Conservation (phyloP, 2,113 vertebrate species). For the Sorex araneus region DNA sequence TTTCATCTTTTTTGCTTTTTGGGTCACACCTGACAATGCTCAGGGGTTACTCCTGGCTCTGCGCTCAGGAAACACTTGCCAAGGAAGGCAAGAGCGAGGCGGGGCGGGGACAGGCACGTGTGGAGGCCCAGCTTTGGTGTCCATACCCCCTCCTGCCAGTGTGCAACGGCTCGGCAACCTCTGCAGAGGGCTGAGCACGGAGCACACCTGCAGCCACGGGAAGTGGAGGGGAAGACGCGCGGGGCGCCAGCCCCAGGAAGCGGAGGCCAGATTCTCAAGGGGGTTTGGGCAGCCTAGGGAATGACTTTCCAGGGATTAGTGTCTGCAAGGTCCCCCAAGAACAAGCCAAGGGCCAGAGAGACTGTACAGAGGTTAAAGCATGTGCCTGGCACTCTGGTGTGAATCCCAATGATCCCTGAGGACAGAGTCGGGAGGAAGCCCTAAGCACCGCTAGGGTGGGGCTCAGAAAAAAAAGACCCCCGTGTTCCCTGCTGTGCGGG, state of each 20-base stretch:
- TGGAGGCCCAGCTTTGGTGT: too few species aligned
- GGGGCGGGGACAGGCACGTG: too few species aligned
- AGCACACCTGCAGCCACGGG: neutral
- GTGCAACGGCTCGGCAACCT: neutral
- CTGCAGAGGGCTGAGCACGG: neutral
- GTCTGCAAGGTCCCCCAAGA: neutral
- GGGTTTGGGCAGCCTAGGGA: neutral
- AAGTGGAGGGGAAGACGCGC: neutral
- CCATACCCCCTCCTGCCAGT: neutral
- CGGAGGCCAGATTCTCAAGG: neutral
- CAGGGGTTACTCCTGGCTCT: too few species aligned
- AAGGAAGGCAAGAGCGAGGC: neutral
- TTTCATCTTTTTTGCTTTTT: too few species aligned
- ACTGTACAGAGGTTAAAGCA: too few species aligned
- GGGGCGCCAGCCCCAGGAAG: neutral
- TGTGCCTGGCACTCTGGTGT: too few species aligned
- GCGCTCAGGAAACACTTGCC: neutral
- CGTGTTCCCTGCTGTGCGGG: neutral
- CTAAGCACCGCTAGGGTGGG: too few species aligned
- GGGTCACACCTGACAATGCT: too few species aligned
- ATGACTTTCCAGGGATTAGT: too few species aligned
- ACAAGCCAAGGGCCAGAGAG: neutral
- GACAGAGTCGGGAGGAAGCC: too few species aligned
- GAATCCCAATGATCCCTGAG: too few species aligned
- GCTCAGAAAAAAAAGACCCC: too few species aligned